Conservation (phyloP, 1,140 invertebrate species). For the Brachionus koreanus region DNA sequence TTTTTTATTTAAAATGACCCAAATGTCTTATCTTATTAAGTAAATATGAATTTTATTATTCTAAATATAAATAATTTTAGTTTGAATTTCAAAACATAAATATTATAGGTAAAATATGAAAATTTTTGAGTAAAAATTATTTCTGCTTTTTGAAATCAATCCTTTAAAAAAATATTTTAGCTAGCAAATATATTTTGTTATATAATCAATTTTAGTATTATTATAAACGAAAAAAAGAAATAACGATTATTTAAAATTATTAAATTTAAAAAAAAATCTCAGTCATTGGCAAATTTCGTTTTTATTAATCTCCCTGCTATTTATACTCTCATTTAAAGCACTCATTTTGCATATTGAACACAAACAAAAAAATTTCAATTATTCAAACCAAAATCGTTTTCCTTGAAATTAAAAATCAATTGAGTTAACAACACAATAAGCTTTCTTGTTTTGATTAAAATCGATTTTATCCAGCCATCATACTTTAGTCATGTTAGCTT, state of each 20-base stretch:
- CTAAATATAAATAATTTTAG: too few relatives aligned
- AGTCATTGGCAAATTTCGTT: background rate
- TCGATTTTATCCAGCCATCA: background rate
- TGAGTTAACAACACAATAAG: background rate
- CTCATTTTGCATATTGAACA: background rate
- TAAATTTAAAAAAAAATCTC: background rate
- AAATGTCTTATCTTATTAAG: too few relatives aligned
- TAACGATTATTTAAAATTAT: constrained; percentile 5
- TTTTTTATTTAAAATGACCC: too few relatives aligned
- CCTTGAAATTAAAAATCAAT: background rate
- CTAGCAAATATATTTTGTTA: background rate
- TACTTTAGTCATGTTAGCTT: background rate
- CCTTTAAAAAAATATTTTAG: background rate
- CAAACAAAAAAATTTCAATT: background rate
- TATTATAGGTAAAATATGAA: too few relatives aligned
- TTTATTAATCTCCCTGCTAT: background rate
- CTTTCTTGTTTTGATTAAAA: background rate
- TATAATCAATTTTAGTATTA: background rate
- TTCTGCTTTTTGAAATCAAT: background rate
- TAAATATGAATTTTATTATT: too few relatives aligned
- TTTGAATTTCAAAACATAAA: too few relatives aligned
- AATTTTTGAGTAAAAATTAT: background rate
- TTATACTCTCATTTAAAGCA: background rate
- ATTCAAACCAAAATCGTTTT: background rate
- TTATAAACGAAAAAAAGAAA: background rate